Evolutionary conservation across 2,113 vertebrate species (phyloP), one percentile per base, ranked within the genome.

Genomic region (Polypterus bichir): DNA sequence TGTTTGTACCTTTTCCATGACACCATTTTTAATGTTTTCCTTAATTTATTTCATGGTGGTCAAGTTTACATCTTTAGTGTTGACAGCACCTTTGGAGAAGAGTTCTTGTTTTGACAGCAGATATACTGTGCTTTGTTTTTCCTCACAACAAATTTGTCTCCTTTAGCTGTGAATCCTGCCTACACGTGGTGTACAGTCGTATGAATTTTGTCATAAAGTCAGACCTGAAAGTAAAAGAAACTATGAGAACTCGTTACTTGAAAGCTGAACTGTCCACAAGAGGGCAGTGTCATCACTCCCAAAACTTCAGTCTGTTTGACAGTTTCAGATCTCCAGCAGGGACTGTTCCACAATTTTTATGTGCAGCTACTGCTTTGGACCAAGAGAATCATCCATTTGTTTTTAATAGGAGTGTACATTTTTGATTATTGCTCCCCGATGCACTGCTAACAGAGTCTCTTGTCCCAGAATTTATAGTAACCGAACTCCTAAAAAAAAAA

Each of bases 1-100:
- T 86, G 83, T 94, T 90, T 86, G 79, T 90, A 89, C 78, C 78
- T 83, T 84, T 65, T 79, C 79, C 76, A 82, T 83, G 74, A 67
- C 82, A 83, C 79, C 79, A 83, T 90, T 91, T 92, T 87, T 86
- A 91, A 78, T 67, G 59, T 71, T 75, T 74, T 76, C 66, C 80
- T 77, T 78, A 68, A 77, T 77, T 88, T 83, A 80, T 86, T 84
- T 80, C 67, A 89, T 88, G 79, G 83, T 90, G 89, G 77, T 71
- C 77, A 81, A 80, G 79, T 83, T 11, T 66, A 72, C 81, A 80
- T 74, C 75, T 83, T 81, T 81, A 80, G 73, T 71, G 69, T 81
- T 81, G 70, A 73, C 77, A 74, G 76, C 76, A 76, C 78, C 83
- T 80, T 80, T 74, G 60, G 81, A 54, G 70, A 63, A 67, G 60